Conservation (phyloP, 2,113 vertebrate genomes). For the Myanophis thanlyinensis region DNA sequence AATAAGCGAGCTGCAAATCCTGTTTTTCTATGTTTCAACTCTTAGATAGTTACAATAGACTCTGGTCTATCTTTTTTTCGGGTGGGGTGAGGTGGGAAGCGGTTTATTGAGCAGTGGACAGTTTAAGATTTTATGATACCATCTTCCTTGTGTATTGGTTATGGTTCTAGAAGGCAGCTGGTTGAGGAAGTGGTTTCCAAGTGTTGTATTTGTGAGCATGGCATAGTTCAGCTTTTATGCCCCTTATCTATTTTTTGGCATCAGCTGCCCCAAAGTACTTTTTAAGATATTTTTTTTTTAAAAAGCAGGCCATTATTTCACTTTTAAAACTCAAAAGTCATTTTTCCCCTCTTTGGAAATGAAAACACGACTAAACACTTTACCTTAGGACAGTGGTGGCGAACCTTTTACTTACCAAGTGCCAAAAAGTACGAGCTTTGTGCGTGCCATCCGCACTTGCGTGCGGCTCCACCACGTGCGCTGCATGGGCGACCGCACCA, state of each 20-base stretch:
- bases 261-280: background rate
- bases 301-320: background rate
- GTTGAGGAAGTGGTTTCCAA: background rate
- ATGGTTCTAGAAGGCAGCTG: background rate
- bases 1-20: background rate
- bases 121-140: background rate
- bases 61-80: background rate
- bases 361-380: background rate
- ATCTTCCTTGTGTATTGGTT: background rate
- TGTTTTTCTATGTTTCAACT: background rate
- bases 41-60: background rate
- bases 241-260: background rate
- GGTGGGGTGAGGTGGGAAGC: no score
- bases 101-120: background rate
- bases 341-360: background rate
- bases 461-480: no score
- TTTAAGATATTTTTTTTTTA: no score
- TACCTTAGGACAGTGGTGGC: no score
- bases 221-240: background rate
- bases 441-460: no score
- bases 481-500: no score
- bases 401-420: no score
- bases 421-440: no score
- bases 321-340: background rate
- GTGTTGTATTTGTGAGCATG: background rate